Evolutionary conservation across 2,888 invertebrate species (phyloP).

Genomic region (Heliconius hortense): DNA sequence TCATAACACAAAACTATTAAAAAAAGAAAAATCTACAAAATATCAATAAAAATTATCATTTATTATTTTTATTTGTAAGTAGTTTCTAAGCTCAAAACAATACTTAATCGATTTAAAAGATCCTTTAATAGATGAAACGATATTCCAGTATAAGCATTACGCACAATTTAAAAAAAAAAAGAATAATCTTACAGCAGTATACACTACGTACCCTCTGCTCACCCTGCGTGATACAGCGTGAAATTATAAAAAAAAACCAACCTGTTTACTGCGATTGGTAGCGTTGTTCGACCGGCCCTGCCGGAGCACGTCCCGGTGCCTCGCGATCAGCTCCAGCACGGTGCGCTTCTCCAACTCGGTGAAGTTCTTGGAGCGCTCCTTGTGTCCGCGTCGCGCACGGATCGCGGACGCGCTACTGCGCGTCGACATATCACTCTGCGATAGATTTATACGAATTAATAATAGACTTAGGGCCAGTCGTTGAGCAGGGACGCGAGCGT

Average conservation of each 20-base stretch:
- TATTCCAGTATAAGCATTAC: background rate
- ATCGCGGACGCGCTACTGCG: conserved; percentile 66
- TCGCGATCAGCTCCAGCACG: conserved; percentile 76
- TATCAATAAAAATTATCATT: too few relatives aligned
- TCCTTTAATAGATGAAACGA: background rate
- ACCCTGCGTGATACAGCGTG: background rate
- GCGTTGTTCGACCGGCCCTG: conserved; percentile 81
- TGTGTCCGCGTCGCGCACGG: conserved; percentile 77
- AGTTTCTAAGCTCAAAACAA: too few relatives aligned
- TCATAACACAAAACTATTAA: too few relatives aligned
- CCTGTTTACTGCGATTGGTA: conserved; percentile 79
- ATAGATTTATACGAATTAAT: conserved; percentile 13
- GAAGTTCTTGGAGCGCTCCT: conserved; percentile 80
- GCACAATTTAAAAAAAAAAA: background rate
- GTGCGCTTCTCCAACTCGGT: conserved; percentile 78
- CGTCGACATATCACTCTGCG: conserved; percentile 77
- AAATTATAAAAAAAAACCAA: conserved; percentile 41
- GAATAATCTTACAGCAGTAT: too few relatives aligned
- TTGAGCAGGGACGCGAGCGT: background rate
- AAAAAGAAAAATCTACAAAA: too few relatives aligned
- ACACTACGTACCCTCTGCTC: too few relatives aligned
- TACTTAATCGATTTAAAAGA: too few relatives aligned
- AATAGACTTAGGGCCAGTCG: background rate
- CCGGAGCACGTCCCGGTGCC: conserved; percentile 78
- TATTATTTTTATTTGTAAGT: too few relatives aligned